Evolutionary conservation across 2,888 invertebrate genomes (phyloP).

Genomic region (Blastobasis lacticolella): DNA sequence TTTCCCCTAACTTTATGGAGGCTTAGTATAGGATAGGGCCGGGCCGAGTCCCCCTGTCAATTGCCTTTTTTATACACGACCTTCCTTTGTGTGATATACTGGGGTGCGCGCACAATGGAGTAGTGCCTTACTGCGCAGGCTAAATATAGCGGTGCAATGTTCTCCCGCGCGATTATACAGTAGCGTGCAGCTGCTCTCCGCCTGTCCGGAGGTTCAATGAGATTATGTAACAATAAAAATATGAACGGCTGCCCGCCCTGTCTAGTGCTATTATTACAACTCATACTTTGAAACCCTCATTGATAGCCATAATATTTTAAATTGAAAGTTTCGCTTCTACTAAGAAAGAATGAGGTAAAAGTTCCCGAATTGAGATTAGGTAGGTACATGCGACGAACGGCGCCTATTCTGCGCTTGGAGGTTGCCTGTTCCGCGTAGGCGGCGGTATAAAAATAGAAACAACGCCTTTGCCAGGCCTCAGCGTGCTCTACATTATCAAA

Average conservation of each 20-base stretch:
- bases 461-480: too few species aligned
- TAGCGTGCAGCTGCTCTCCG: constrained; percentile 57
- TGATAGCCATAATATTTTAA: too few species aligned
- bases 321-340: too few species aligned
- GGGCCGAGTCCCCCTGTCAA: constrained; percentile 55
- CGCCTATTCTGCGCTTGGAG: too few species aligned
- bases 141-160: constrained; percentile 63
- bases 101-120: constrained; percentile 63
- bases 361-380: too few species aligned
- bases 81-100: constrained; percentile 61
- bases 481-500: too few species aligned
- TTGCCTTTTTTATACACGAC: constrained; percentile 62
- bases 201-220: constrained; percentile 10
- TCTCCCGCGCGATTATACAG: constrained; percentile 43
- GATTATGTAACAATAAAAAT: constrained; percentile 8
- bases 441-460: too few species aligned
- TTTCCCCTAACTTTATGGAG: constrained; percentile 48
- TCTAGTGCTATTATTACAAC: neutral
- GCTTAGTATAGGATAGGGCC: constrained; percentile 39
- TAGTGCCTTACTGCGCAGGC: constrained; percentile 63
- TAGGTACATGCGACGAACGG: too few species aligned
- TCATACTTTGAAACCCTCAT: too few species aligned
- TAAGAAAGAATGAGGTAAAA: too few species aligned
- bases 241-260: neutral
- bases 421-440: too few species aligned